phyloP scores from a whole-genome alignment of 2,888 invertebrate species.

The Drosophila limbata region DNA sequence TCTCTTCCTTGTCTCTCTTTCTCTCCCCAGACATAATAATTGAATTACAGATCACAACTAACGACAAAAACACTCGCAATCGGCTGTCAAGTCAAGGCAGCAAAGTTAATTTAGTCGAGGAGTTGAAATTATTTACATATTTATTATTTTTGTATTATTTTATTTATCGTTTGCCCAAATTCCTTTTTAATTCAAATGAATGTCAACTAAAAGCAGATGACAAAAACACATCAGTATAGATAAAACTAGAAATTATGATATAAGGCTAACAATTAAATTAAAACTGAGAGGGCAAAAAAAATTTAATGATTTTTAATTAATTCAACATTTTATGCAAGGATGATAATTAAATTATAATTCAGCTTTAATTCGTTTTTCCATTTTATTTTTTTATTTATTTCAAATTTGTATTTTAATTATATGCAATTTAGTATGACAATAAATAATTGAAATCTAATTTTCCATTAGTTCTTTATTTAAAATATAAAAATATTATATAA shows the following conservation, averaged over 20 bases:
- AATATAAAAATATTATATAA: too few species aligned
- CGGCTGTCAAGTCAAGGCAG: slow-evolving; percentile 16
- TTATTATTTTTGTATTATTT: background rate
- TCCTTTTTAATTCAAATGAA: background rate
- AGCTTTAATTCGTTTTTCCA: background rate
- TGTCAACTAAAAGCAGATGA: background rate
- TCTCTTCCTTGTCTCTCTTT: too few species aligned
- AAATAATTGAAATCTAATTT: too few species aligned
- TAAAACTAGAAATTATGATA: background rate
- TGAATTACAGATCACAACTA: slow-evolving; percentile 48
- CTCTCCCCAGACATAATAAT: slow-evolving; percentile 47
- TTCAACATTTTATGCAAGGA: too few species aligned
- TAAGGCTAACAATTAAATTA: background rate
- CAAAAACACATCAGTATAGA: too few species aligned
- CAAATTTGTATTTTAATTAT: too few species aligned
- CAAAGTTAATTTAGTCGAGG: slow-evolving; percentile 17
- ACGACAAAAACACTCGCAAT: slow-evolving; percentile 36
- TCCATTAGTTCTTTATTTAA: background rate
- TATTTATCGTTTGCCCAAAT: background rate
- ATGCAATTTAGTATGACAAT: too few species aligned
- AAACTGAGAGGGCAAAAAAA: background rate
- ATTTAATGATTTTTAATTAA: background rate
- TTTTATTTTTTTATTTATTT: too few species aligned
- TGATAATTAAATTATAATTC: background rate
- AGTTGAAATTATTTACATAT: background rate